phyloP scores from a whole-genome alignment of 2,113 vertebrate species.

The Nycticebus coucang region DNA sequence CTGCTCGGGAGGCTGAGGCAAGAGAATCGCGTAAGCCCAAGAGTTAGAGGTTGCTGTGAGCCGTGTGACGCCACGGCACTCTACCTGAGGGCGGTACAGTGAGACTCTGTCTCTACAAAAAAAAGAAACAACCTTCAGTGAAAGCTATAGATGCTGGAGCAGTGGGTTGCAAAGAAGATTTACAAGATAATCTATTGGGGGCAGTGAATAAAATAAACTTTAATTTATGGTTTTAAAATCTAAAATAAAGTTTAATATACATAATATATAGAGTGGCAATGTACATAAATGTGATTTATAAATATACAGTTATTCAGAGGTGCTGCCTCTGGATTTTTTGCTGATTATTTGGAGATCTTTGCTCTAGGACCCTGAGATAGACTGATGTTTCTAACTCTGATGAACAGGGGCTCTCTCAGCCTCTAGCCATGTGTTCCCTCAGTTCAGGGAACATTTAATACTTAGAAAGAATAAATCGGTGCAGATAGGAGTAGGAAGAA shows the following conservation, averaged over 20 bases:
- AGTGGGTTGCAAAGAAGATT: not conserved
- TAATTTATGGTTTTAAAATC: not conserved
- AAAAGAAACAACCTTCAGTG: not conserved
- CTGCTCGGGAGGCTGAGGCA: no score
- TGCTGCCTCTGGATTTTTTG: not conserved
- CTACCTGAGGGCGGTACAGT: no score
- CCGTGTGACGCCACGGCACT: no score
- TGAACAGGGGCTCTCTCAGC: not conserved
- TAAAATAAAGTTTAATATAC: constrained; percentile 2
- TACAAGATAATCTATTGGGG: not conserved
- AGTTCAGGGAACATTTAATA: not conserved
- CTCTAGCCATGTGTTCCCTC: not conserved
- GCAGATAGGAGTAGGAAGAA: not conserved
- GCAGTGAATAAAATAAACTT: not conserved
- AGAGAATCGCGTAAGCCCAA: no score
- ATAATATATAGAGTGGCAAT: not conserved
- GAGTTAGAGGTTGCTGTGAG: no score
- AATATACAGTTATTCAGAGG: not conserved
- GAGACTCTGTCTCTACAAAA: no score
- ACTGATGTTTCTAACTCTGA: not conserved
- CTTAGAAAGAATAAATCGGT: not conserved
- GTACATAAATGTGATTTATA: not conserved
- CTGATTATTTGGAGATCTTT: not conserved
- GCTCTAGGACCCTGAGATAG: not conserved
- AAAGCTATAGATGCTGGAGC: not conserved